These are phyloP conservation scores for Limenitis arthemis DNA, from an alignment of 2,888 invertebrate species.

Conservation along the genomic window DNA sequence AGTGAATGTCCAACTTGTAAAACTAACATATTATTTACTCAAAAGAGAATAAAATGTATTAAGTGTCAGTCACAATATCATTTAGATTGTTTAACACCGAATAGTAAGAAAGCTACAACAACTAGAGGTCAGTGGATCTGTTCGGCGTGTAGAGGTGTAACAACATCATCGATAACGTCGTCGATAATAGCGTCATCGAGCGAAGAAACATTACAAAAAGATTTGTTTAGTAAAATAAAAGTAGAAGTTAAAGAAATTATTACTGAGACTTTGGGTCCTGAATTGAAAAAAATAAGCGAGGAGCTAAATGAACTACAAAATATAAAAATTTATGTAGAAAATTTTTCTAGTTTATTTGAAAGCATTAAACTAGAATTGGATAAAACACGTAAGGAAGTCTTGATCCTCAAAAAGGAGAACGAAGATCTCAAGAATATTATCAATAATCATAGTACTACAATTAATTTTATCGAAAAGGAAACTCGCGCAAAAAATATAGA, in stretches of 20 bases:
- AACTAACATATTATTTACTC: too few species aligned
- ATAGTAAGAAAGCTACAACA: too few species aligned
- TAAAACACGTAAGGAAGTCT: not conserved
- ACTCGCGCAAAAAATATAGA: conserved; percentile 1
- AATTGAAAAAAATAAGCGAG: conserved; percentile 2
- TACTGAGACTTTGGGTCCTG: not conserved
- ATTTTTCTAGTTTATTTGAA: not conserved
- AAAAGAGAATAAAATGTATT: too few species aligned
- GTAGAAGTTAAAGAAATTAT: not conserved
- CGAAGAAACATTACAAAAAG: too few species aligned
- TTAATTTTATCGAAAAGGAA: not conserved
- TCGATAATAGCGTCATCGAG: too few species aligned
- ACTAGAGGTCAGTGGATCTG: too few species aligned
- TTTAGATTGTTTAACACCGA: too few species aligned
- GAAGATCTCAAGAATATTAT: not conserved
- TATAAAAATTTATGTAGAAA: not conserved
- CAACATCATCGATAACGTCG: too few species aligned
- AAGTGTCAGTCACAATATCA: too few species aligned
- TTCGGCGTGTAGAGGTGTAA: too few species aligned
- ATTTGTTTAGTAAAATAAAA: too few species aligned
- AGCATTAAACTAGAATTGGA: conserved; percentile 1
- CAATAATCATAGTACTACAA: not conserved
- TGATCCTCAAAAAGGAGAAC: not conserved
- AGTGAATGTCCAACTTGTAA: too few species aligned
- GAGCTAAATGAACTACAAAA: not conserved